Evolutionary conservation across 2,888 invertebrate species (phyloP), one percentile per base, ranked within the genome.

Genomic region (Caradrina clavipalpis): DNA sequence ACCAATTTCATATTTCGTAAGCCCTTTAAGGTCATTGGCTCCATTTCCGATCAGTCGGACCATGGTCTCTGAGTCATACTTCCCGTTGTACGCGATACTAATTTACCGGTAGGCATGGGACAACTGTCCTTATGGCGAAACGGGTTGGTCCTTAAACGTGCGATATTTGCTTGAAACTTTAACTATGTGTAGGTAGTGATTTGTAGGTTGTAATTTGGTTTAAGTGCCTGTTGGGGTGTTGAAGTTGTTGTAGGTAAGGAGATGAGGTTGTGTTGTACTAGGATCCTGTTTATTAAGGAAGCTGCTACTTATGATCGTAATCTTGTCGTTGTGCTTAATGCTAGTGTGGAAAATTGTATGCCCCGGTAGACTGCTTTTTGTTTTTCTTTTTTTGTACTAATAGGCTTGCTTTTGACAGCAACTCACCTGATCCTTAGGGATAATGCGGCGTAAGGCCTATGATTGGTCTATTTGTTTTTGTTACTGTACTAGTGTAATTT

Each of bases 11-110:
- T 55, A 70, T 73, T 76, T 54, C 15, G 49, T 67, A 69, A 65
- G 58, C 63, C 82, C 66, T 69, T 79, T 69, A 60, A 77, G 83
- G 76, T 80, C 80, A 77, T 69, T 82, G 80, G 61, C 80, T 65
- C 53, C 50, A 69, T 73, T 81, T 76, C 70, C 73, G 69, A 69
- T 69, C 55, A 67, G 69, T 73, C 55, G 35, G 73, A 39, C 58
- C 60, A 39, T 56, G 45, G 69, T 69, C 53, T 60, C 65, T 79
- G 78, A 84, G 62, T 81, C 81, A 80, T 65, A 59, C 66, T 73
- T 83, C 81, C 73, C 78, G 73, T 83, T 78, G 71, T 65, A 61
- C 55, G 81, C 51, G 26, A 63, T 47, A 76, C 76, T 64, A 76
- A 83, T 75, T 78, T 79, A 81, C 79, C 65, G 68, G 71, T 80